Conservation (phyloP, 2,113 vertebrate genomes). For the Spermophilus dauricus region DNA sequence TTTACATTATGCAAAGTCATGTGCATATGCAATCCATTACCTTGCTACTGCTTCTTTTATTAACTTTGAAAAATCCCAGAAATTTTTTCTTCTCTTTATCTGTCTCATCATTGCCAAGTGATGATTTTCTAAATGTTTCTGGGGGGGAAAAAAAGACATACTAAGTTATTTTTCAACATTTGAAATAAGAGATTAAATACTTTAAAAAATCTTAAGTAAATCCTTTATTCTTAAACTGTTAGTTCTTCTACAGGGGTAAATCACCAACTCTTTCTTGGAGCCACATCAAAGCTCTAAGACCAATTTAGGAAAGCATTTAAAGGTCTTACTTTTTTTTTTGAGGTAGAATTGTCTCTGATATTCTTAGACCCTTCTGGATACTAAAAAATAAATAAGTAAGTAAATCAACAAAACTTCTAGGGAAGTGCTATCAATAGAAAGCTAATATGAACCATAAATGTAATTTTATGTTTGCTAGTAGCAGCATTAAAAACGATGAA, state of each 20-base stretch:
- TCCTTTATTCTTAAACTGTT: neutral
- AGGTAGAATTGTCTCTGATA: neutral
- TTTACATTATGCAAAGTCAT: neutral
- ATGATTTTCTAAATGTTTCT: conserved; percentile 90
- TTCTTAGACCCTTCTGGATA: neutral
- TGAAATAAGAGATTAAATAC: neutral
- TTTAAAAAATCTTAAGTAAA: neutral
- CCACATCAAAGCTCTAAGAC: neutral
- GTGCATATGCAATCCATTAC: conserved; percentile 84
- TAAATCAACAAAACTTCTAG: neutral
- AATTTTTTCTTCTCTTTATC: conserved; percentile 94
- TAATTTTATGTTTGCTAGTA: neutral
- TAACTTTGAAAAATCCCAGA: conserved; percentile 94
- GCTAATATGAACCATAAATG: neutral
- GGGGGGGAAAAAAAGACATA: conserved; percentile 58
- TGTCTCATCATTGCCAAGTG: conserved; percentile 87
- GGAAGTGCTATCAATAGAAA: neutral
- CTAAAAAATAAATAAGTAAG: neutral
- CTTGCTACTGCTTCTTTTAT: conserved; percentile 90
- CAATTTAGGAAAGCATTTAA: neutral
- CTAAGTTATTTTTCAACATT: conserved; percentile 51
- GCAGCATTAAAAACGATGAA: neutral
- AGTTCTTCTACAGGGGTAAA: neutral
- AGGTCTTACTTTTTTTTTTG: neutral
- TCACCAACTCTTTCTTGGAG: neutral